These are phyloP conservation scores for Pocillopora verrucosa DNA, from an alignment of 64 coral and sea anemone genomes.

Conservation along the genomic window DNA sequence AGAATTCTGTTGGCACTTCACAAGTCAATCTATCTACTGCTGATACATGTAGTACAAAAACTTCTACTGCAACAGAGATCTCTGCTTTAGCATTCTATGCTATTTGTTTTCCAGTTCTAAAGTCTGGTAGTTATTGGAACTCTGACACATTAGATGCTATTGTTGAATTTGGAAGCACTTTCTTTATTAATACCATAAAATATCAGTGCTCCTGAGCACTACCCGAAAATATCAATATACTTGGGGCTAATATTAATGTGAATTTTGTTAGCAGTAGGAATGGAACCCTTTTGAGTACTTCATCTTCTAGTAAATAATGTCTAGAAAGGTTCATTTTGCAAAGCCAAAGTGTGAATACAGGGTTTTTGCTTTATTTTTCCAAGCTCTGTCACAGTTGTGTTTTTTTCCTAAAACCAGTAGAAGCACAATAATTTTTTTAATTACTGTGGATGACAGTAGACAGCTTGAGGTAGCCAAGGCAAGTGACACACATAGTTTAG, in stretches of 20 bases:
- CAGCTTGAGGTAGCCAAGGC: slow-evolving; percentile 19
- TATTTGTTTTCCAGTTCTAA: slow-evolving; percentile 49
- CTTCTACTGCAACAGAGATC: background rate
- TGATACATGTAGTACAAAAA: slow-evolving; percentile 11
- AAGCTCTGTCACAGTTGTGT: slow-evolving; percentile 31
- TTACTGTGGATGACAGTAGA: slow-evolving; percentile 52
- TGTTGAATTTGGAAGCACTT: slow-evolving; percentile 11
- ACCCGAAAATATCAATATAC: slow-evolving; percentile 27
- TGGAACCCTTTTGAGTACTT: background rate
- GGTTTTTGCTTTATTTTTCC: slow-evolving; percentile 35
- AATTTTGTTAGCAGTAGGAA: slow-evolving; percentile 13
- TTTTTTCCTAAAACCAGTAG: slow-evolving; percentile 51
- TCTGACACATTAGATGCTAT: slow-evolving; percentile 44
- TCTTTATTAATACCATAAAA: slow-evolving; percentile 7
- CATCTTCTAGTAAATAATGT: slow-evolving; percentile 26
- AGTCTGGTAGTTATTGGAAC: slow-evolving; percentile 56
- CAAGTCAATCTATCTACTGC: background rate
- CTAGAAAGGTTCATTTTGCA: slow-evolving; percentile 34
- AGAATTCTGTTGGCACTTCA: slow-evolving; percentile 22
- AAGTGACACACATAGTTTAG: slow-evolving; percentile 42
- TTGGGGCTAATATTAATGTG: slow-evolving; percentile 28
- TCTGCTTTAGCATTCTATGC: slow-evolving; percentile 47
- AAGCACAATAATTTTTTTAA: slow-evolving; percentile 60
- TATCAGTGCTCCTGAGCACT: background rate
- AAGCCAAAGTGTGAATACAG: slow-evolving; percentile 18